Evolutionary conservation across 2,113 vertebrate genomes (phyloP).

Genomic region (Nothocercus julius): DNA sequence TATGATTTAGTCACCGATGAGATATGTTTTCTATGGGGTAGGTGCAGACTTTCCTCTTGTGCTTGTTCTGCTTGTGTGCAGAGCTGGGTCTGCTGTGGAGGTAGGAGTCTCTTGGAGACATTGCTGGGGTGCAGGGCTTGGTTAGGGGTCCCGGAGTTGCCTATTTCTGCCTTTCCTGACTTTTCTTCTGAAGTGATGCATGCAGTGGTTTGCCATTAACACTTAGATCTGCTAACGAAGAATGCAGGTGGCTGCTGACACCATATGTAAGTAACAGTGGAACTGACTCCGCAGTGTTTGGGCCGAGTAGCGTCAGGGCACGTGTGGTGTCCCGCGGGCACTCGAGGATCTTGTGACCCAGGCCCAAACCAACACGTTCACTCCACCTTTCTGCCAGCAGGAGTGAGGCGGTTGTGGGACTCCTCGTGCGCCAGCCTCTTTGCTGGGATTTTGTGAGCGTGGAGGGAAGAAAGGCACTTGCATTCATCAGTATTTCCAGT

Average conservation of each 20-base stretch:
- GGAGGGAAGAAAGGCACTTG: neutral
- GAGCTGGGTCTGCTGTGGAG: neutral
- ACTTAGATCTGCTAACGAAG: neutral
- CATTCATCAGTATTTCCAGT: neutral
- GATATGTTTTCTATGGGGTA: neutral
- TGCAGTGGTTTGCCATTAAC: neutral
- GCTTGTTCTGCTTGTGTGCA: neutral
- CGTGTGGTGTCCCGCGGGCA: accelerated
- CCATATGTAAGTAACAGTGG: neutral
- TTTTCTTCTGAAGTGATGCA: neutral
- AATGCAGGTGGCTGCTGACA: neutral
- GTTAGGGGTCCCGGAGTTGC: neutral
- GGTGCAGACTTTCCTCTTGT: neutral
- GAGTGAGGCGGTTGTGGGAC: neutral
- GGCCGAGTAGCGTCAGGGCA: neutral
- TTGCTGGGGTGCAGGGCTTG: neutral
- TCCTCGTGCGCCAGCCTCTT: neutral
- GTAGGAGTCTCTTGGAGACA: neutral
- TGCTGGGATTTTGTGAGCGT: neutral
- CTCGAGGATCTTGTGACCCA: neutral
- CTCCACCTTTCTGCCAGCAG: neutral
- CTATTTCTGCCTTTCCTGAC: neutral
- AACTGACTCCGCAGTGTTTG: neutral
- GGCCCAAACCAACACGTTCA: accelerated
- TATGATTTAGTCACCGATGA: neutral